Evolutionary conservation across 1,140 invertebrate species (phyloP).

Genomic region (Zaprionus nigranus): DNA sequence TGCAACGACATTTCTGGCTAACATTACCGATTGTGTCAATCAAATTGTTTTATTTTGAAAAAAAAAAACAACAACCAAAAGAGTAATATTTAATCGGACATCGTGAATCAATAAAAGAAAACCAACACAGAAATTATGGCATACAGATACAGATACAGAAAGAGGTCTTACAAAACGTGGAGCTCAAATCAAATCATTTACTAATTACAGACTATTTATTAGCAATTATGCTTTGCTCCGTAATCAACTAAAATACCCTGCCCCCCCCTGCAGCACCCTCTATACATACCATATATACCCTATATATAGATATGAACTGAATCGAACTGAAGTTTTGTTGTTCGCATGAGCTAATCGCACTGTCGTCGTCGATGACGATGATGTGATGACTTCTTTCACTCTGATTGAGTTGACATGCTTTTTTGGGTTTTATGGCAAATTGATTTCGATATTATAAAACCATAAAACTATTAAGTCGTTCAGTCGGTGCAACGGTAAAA

Average conservation of each 20-base stretch:
- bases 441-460: constrained; percentile 71
- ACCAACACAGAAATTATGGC: constrained; percentile 30
- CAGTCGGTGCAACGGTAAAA: constrained; percentile 30
- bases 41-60: not conserved
- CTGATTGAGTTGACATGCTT: constrained; percentile 65
- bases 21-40: constrained; percentile 21
- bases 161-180: constrained; percentile 46
- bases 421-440: constrained; percentile 50
- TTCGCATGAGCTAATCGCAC: constrained; percentile 61
- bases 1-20: not conserved
- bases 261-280: not conserved
- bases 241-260: constrained; percentile 4
- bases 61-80: not conserved
- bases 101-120: constrained; percentile 43
- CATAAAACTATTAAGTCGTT: constrained; percentile 33
- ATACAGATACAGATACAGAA: constrained; percentile 18
- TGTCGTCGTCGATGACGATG: not conserved
- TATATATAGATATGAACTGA: constrained; percentile 2
- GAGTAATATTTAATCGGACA: constrained; percentile 17
- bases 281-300: not conserved
- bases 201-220: constrained; percentile 65
- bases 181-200: constrained; percentile 50
- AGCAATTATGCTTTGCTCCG: constrained; percentile 33
- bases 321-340: constrained; percentile 19
- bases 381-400: constrained; percentile 68